phyloP scores from a whole-genome alignment of 2,888 invertebrate species.

The Geophilus truncorum region DNA sequence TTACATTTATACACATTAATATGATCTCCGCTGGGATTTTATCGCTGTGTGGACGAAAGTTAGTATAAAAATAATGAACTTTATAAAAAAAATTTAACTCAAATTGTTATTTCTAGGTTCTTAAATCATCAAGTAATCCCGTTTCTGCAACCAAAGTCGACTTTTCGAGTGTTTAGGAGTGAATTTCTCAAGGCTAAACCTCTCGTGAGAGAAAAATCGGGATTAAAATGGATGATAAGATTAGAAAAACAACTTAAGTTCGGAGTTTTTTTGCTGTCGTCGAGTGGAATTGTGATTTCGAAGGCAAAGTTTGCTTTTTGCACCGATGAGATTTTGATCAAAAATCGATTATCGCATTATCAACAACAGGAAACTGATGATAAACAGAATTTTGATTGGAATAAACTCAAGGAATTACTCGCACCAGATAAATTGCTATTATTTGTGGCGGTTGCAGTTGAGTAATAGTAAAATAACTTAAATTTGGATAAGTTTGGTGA shows the following conservation, averaged over 20 bases:
- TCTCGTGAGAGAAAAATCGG: neutral
- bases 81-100: neutral
- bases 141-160: neutral
- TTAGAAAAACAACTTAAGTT: neutral
- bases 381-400: slow-evolving; percentile 90
- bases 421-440: slow-evolving; percentile 71
- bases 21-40: neutral
- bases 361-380: neutral
- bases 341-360: neutral
- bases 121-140: neutral
- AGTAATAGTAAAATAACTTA: no score
- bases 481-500: no score
- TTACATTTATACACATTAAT: neutral
- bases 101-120: neutral
- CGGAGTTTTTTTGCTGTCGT: neutral
- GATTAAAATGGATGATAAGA: neutral
- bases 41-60: neutral
- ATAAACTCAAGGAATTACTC: slow-evolving; percentile 64
- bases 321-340: neutral
- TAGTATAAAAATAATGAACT: neutral
- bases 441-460: slow-evolving; percentile 68
- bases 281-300: neutral
- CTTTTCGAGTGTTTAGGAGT: no score
- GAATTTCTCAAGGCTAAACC: no score
- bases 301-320: neutral